These are phyloP conservation scores for Eretmodus cyanostictus DNA, from an alignment of 2,113 vertebrate species.

Conservation along the genomic window DNA sequence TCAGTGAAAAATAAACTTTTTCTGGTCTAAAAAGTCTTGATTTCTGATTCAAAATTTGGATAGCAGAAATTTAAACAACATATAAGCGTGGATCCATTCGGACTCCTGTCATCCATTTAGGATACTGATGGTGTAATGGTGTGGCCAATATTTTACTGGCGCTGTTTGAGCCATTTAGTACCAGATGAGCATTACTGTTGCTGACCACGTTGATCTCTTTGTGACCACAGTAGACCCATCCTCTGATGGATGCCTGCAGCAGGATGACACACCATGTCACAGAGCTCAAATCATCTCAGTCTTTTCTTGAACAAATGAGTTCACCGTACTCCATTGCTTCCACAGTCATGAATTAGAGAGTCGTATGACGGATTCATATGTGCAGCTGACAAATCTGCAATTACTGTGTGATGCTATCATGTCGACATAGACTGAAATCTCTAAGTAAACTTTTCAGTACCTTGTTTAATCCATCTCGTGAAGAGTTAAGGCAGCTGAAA, in stretches of 20 bases:
- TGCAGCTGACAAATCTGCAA: neutral
- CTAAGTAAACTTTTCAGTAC: neutral
- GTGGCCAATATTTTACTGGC: neutral
- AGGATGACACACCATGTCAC: neutral
- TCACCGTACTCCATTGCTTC: neutral
- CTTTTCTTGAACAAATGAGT: neutral
- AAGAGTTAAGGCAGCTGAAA: neutral
- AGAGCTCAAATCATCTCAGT: neutral
- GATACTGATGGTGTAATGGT: neutral
- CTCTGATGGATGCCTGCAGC: neutral
- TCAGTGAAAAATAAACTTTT: neutral
- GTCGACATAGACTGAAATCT: neutral
- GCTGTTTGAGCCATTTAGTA: neutral
- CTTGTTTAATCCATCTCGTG: neutral
- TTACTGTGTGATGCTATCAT: neutral
- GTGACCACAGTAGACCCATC: neutral
- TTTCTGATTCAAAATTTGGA: neutral
- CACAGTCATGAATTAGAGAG: fast-evolving
- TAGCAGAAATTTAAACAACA: neutral
- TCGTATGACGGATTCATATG: neutral
- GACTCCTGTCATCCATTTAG: neutral
- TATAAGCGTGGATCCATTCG: neutral
- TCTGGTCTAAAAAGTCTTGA: neutral
- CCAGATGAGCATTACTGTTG: neutral
- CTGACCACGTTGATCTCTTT: neutral